Evolutionary conservation across 2,888 invertebrate genomes (phyloP).

Genomic region (Meta bourneti): DNA sequence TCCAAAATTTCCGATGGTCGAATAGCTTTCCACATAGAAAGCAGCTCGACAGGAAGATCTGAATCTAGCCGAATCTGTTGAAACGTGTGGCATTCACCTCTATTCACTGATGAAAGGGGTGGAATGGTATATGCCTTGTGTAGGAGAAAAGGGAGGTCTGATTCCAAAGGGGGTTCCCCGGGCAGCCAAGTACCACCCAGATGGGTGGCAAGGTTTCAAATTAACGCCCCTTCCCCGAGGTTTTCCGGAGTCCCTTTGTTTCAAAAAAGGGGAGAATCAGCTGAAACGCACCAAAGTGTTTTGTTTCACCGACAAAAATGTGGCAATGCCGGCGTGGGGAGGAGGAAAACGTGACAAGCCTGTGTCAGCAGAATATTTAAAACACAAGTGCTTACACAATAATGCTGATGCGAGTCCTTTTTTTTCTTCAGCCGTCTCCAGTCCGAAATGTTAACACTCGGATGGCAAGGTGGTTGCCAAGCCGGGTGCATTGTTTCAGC

Average conservation of each 20-base stretch:
- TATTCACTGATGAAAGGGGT: too few relatives aligned
- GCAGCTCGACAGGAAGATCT: too few relatives aligned
- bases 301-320: slow-evolving; percentile 68
- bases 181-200: not conserved
- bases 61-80: too few relatives aligned
- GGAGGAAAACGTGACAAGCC: slow-evolving; percentile 57
- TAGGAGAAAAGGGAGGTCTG: too few relatives aligned
- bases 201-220: slow-evolving; percentile 29
- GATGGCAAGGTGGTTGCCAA: slow-evolving; percentile 12
- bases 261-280: slow-evolving; percentile 55
- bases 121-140: too few relatives aligned
- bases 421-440: not conserved
- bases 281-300: slow-evolving; percentile 33
- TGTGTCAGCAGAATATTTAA: slow-evolving; percentile 62
- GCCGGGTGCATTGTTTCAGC: slow-evolving; percentile 27
- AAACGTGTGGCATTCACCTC: too few relatives aligned
- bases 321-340: slow-evolving; percentile 1
- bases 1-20: too few relatives aligned
- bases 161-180: too few relatives aligned
- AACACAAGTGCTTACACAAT: slow-evolving; percentile 59
- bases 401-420: slow-evolving; percentile 49
- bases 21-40: too few relatives aligned
- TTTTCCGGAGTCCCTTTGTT: slow-evolving; percentile 33
- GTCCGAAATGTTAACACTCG: slow-evolving; percentile 30
- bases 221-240: slow-evolving; percentile 29